Percentiles rank a stretch among this genome's conserved stretches.
Evolutionary conservation across 2,797 vertebrate species (phyloP).

Genomic region (Neostethus bicornis): DNA sequence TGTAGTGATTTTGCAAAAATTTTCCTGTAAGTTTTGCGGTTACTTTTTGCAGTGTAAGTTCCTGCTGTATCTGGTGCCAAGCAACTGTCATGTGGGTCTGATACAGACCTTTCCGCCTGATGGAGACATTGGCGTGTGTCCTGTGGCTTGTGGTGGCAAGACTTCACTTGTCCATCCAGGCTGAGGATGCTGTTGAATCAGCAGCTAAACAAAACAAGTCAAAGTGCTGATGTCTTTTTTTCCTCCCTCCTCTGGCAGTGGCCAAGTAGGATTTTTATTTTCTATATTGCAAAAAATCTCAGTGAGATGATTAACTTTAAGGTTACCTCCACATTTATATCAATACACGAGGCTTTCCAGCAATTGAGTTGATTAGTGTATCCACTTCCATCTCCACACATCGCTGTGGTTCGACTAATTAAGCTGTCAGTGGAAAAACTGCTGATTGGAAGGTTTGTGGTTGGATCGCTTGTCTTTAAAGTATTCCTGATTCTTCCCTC

Average conservation of each 20-base stretch:
- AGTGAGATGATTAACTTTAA: not conserved
- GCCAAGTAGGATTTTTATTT: not conserved
- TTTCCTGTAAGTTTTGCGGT: too few species aligned
- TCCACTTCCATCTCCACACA: not conserved
- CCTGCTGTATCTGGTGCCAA: not conserved
- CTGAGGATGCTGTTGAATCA: not conserved
- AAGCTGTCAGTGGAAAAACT: constrained; percentile 1
- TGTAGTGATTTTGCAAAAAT: too few species aligned
- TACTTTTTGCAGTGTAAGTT: too few species aligned
- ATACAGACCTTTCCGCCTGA: not conserved
- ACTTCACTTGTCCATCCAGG: not conserved
- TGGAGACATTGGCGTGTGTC: not conserved
- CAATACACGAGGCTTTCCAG: not conserved
- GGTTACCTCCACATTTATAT: not conserved
- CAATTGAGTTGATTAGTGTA: not conserved
- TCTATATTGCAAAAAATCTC: not conserved
- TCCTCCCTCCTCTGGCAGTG: too few species aligned
- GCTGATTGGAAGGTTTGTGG: not conserved
- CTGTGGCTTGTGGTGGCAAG: not conserved
- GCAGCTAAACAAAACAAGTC: not conserved
- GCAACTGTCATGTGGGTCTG: not conserved
- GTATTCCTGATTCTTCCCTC: constrained; percentile 16
- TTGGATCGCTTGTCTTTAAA: constrained; percentile 23
- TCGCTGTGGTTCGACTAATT: constrained; percentile 10
- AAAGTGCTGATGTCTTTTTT: not conserved